These are phyloP conservation scores for Gymnogyps californianus DNA, from an alignment of 2,113 vertebrate genomes.

Conservation along the genomic window DNA sequence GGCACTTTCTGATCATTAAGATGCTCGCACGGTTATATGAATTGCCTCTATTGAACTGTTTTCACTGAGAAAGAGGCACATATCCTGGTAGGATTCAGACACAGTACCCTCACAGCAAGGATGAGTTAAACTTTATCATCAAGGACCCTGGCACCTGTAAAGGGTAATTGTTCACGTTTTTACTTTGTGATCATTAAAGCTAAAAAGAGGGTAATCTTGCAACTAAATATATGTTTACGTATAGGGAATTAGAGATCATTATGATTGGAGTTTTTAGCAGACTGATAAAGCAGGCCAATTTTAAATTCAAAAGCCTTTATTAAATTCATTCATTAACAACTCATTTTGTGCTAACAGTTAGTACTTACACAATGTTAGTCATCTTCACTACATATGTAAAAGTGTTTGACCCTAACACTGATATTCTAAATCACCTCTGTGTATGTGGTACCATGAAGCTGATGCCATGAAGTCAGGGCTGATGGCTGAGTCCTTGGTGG, in stretches of 20 bases:
- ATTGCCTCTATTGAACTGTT: not conserved
- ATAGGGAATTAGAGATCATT: not conserved
- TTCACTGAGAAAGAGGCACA: not conserved
- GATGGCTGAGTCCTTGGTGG: not conserved
- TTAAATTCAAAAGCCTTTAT: not conserved
- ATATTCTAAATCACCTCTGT: not conserved
- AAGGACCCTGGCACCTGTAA: not conserved
- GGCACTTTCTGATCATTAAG: not conserved
- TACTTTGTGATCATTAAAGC: not conserved
- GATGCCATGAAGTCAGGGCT: not conserved
- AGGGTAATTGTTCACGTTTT: not conserved
- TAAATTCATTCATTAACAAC: slow-evolving; percentile 14
- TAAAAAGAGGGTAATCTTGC: not conserved
- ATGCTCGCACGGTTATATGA: not conserved
- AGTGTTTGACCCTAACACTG: not conserved
- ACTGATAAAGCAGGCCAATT: not conserved
- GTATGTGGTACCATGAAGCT: not conserved
- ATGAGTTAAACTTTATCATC: not conserved
- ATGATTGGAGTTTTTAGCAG: not conserved
- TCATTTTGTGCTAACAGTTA: not conserved
- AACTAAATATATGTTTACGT: not conserved
- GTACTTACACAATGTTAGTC: not conserved
- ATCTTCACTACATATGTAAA: not conserved
- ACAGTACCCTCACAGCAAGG: not conserved
- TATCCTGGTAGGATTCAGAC: not conserved